phyloP scores from a whole-genome alignment of 23 tunicate genomes.

The Clavelina lepadiformis region DNA sequence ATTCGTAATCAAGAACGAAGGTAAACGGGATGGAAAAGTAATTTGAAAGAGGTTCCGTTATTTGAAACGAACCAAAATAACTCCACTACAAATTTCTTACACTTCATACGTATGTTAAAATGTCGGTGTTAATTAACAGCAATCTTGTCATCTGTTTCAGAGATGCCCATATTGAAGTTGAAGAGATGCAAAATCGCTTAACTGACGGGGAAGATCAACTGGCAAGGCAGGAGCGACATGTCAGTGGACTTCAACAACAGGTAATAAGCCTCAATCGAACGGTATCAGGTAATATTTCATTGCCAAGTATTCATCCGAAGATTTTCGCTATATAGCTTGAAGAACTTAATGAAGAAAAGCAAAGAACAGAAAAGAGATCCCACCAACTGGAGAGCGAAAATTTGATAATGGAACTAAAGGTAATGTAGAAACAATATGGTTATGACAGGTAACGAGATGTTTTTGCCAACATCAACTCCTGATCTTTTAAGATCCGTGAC shows the following conservation, averaged over 20 bases:
- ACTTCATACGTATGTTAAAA: background rate
- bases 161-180: conserved; percentile 30
- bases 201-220: conserved; percentile 28
- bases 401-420: conserved; percentile 15
- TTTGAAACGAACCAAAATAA: no score
- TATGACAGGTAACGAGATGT: background rate
- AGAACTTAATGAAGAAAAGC: conserved; percentile 20
- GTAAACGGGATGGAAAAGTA: no score
- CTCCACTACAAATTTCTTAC: no score
- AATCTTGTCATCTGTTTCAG: conserved; percentile 8
- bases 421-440: background rate
- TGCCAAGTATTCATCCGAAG: no score
- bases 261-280: background rate
- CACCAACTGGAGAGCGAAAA: conserved; percentile 10
- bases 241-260: conserved; percentile 21
- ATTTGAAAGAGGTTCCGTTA: no score
- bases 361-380: background rate
- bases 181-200: conserved; percentile 9
- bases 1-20: conserved; percentile 32
- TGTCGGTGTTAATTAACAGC: background rate
- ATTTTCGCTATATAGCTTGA: no score
- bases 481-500: conserved; percentile 36
- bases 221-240: conserved; percentile 10
- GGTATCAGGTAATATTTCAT: no score
- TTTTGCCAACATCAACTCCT: background rate